phyloP scores from a whole-genome alignment of 2,888 invertebrate species.

The Tetrapedia diversipes region DNA sequence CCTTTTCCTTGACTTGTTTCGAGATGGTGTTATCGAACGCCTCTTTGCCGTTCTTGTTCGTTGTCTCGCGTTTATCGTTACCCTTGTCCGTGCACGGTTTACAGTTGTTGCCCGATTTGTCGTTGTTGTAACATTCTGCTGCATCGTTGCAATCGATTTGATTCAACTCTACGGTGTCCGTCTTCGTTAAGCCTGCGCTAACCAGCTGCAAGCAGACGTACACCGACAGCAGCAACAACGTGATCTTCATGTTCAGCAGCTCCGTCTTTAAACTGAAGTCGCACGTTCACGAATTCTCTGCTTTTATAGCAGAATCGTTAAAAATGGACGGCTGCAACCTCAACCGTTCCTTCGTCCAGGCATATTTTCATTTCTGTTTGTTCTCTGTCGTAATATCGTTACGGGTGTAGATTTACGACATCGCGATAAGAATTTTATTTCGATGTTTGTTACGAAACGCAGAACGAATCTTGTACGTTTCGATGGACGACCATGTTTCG shows the following conservation, averaged over 20 bases:
- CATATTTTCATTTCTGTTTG: neutral
- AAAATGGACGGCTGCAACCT: neutral
- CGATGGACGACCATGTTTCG: neutral
- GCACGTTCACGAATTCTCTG: too few relatives aligned
- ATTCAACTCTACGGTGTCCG: too few relatives aligned
- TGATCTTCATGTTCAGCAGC: slow-evolving; percentile 11
- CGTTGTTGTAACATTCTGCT: too few relatives aligned
- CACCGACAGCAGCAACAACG: neutral
- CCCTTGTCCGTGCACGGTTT: too few relatives aligned
- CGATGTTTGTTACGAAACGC: neutral
- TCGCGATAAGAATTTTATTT: too few relatives aligned
- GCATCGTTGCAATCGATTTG: too few relatives aligned
- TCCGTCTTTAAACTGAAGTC: neutral
- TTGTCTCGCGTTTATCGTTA: too few relatives aligned
- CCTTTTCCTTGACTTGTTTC: too few relatives aligned
- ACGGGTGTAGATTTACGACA: neutral
- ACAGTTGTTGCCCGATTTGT: too few relatives aligned
- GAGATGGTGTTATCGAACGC: too few relatives aligned
- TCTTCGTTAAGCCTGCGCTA: neutral
- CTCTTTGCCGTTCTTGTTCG: too few relatives aligned
- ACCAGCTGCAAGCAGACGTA: slow-evolving; percentile 4
- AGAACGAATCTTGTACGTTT: neutral
- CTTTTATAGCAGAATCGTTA: slow-evolving; percentile 21
- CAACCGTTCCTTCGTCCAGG: neutral
- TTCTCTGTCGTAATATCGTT: neutral